phyloP scores from a whole-genome alignment of 2,888 invertebrate species.

The Sericinus montela region DNA sequence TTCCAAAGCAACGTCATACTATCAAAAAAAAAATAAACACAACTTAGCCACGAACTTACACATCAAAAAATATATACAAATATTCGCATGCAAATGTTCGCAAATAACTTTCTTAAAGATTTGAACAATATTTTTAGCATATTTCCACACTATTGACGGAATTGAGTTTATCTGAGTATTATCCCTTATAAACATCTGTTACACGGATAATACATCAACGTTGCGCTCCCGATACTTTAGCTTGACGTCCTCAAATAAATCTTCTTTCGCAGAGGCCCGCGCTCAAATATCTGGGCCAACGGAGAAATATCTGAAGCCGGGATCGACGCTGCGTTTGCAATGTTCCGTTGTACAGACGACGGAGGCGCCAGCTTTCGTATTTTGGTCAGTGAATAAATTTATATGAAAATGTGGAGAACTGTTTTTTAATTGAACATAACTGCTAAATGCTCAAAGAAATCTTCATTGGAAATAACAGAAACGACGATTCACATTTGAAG shows the following conservation, averaged over 20 bases:
- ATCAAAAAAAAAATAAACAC: no score
- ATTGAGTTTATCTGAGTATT: constrained; percentile 8
- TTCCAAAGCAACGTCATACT: no score
- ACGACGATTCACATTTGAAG: no score
- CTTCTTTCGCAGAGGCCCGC: constrained; percentile 84
- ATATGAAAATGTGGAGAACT: no score
- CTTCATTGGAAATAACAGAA: no score
- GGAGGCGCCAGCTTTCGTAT: constrained; percentile 90
- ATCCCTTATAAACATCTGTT: constrained; percentile 14
- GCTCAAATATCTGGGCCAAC: constrained; percentile 92
- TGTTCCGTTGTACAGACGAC: constrained; percentile 91
- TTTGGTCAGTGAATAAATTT: constrained; percentile 76
- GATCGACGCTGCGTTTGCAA: constrained; percentile 88
- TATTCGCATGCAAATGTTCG: no score
- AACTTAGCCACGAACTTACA: no score
- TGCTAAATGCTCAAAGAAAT: no score
- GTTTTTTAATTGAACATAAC: no score
- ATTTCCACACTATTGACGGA: neutral
- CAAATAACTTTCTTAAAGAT: no score
- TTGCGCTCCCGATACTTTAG: neutral
- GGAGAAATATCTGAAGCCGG: constrained; percentile 92
- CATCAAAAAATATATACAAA: no score
- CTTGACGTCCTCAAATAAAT: constrained; percentile 11
- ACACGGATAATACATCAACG: constrained; percentile 14
- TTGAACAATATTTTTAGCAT: neutral